Percentiles rank a stretch among this genome's conserved stretches.
These are phyloP conservation scores for Myoxocephalus aenaeus DNA, from an alignment of 2,797 vertebrate species.

Conservation along the genomic window DNA sequence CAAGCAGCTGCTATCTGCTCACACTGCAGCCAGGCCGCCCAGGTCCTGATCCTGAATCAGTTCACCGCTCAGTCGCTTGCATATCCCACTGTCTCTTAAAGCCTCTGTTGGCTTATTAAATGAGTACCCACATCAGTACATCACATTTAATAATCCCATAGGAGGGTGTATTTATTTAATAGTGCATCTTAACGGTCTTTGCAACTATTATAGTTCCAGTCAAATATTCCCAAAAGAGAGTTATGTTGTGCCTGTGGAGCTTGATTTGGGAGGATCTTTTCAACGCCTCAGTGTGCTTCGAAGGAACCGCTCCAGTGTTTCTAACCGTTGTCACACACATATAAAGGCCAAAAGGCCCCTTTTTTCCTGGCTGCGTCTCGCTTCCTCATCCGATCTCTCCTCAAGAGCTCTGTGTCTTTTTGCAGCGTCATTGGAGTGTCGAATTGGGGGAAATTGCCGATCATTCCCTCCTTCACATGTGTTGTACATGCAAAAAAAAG, in stretches of 20 bases:
- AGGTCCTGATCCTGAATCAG: constrained; percentile 48
- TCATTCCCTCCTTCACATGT: neutral
- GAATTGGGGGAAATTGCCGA: neutral
- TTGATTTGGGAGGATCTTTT: neutral
- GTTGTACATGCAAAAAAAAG: too few species aligned
- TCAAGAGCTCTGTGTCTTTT: too few species aligned
- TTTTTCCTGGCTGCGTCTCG: too few species aligned
- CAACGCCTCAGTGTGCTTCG: too few species aligned
- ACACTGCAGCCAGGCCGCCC: constrained; percentile 19
- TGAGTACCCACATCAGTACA: neutral
- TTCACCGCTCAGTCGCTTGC: neutral
- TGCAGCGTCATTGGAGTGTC: too few species aligned
- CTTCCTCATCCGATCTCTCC: too few species aligned
- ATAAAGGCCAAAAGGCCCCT: neutral
- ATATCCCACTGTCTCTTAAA: neutral
- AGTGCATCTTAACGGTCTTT: neutral
- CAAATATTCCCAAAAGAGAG: neutral
- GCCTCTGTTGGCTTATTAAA: neutral
- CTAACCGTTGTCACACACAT: neutral
- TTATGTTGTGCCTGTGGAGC: neutral
- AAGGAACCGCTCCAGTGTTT: neutral
- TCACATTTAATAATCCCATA: constrained; percentile 1
- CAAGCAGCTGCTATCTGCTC: constrained; percentile 44
- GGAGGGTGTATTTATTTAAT: neutral
- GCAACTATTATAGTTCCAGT: neutral